Evolutionary conservation across 2,113 vertebrate genomes (phyloP).

Genomic region (Shinisaurus crocodilurus): DNA sequence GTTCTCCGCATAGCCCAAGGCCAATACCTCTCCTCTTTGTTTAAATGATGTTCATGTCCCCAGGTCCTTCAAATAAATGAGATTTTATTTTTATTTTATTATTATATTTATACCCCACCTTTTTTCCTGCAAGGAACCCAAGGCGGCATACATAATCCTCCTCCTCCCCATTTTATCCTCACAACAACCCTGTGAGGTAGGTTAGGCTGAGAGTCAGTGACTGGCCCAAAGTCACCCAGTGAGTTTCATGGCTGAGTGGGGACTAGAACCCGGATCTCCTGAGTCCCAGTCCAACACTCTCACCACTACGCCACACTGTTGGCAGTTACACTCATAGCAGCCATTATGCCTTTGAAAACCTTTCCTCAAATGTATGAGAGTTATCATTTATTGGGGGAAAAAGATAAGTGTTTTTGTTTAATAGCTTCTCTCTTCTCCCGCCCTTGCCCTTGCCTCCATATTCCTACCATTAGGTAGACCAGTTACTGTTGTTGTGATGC

Average conservation of each 20-base stretch:
- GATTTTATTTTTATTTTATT: no score
- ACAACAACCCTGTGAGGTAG: no score
- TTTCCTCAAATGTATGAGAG: neutral
- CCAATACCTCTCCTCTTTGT: slow-evolving; percentile 8
- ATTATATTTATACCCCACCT: no score
- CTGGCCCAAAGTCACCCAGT: no score
- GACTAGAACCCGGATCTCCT: no score
- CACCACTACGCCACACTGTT: no score
- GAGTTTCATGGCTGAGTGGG: no score
- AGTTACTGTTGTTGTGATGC: neutral
- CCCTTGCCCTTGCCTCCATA: neutral
- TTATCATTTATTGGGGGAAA: slow-evolving; percentile 20
- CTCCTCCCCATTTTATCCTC: no score
- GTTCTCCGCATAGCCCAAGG: slow-evolving; percentile 1
- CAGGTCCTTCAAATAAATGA: slow-evolving; percentile 35
- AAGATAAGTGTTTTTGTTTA: neutral
- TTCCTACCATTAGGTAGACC: neutral
- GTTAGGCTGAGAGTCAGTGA: no score
- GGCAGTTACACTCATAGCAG: slow-evolving; percentile 7
- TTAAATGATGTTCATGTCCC: slow-evolving; percentile 23
- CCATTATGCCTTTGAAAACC: slow-evolving; percentile 12
- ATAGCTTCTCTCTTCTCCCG: neutral
- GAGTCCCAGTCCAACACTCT: no score
- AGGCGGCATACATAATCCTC: no score
- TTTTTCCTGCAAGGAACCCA: no score